Base-by-base conservation (phyloP, 1,140 invertebrate genomes). In the Bombus confusus region DNA sequence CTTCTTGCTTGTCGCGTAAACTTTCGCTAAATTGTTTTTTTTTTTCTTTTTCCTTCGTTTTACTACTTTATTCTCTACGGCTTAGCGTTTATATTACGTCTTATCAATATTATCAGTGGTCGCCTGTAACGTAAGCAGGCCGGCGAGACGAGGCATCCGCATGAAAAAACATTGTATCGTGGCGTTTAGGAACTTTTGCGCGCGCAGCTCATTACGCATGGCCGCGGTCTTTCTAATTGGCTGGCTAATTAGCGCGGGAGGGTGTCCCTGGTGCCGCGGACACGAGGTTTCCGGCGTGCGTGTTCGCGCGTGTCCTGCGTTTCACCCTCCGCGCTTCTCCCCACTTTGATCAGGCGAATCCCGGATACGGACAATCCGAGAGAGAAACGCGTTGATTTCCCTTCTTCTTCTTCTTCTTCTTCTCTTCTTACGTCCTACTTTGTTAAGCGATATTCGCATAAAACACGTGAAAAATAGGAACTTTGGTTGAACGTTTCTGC, bases 381-480 rank as follows among this genome's bases (percentile, higher is more conserved):
- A n/a, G 59, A 62, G 28, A 62, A 62, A n/a, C 59, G 59, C 59
- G 28, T 62, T 62, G n/a, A 62, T 62, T 10, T 62, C 28, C 12
- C 59, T 62, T n/a, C 59, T 37, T 47, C 25, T 43, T 47, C 57
- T 18, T 8, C 10, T 39, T 52, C 72, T 34, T 47, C 31, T 41
- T 72, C 79, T 75, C 37, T 74, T 64, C 39, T 59, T 86, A 77
- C 66, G 80, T 87, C 76, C 80, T 85, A 88, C 59, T 66, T 80
- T 34, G 31, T 69, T 77, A 80, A 59, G 78, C 83, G 78, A 75
- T 72, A 86, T 83, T 75, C 84, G 87, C 90, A 52, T 92, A 92
- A 91, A 91, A 91, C 87, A 90, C 88, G 91, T 95, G 93, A 94
- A 95, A 95, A 95, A 95, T 95, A 95, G 95, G 95, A 95, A 95